Percentiles rank a stretch among this genome's conserved stretches.
Evolutionary conservation across 2,797 vertebrate genomes (phyloP).

Genomic region (Bufotes viridis): DNA sequence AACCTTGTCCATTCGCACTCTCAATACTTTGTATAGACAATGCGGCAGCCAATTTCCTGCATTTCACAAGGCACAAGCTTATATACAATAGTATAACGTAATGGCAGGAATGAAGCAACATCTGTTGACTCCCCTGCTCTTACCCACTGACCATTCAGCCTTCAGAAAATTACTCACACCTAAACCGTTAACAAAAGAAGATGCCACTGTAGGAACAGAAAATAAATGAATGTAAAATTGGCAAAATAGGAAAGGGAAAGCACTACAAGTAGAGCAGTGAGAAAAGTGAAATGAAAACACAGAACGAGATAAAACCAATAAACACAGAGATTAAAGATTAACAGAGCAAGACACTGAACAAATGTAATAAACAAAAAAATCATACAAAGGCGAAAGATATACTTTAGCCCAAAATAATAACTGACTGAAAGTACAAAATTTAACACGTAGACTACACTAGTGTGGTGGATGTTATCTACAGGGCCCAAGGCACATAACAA

Average conservation of each 20-base stretch:
- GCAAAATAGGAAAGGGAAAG: slow-evolving; percentile 10
- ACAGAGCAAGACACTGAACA: slow-evolving; percentile 36
- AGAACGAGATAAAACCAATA: slow-evolving; percentile 33
- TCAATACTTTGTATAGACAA: not conserved
- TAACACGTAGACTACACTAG: not conserved
- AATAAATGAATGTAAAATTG: slow-evolving; percentile 36
- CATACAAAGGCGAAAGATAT: slow-evolving; percentile 20
- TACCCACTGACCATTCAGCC: not conserved
- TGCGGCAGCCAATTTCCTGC: not conserved
- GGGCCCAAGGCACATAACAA: not conserved
- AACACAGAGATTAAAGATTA: slow-evolving; percentile 37
- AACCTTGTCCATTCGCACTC: not conserved
- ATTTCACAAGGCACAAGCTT: not conserved
- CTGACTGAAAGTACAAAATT: not conserved
- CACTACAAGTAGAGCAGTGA: not conserved
- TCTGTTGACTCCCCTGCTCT: not conserved
- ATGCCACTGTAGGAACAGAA: slow-evolving; percentile 2
- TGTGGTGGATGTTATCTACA: not conserved
- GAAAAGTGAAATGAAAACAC: slow-evolving; percentile 5
- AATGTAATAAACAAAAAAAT: slow-evolving; percentile 27
- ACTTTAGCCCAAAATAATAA: slow-evolving; percentile 22
- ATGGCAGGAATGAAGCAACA: not conserved
- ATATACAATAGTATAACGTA: slow-evolving; percentile 6
- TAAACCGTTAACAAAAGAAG: slow-evolving; percentile 19
- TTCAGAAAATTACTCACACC: slow-evolving; percentile 20